These are phyloP conservation scores for Diarsia rubi DNA, from an alignment of 2,888 invertebrate species.

Conservation along the genomic window DNA sequence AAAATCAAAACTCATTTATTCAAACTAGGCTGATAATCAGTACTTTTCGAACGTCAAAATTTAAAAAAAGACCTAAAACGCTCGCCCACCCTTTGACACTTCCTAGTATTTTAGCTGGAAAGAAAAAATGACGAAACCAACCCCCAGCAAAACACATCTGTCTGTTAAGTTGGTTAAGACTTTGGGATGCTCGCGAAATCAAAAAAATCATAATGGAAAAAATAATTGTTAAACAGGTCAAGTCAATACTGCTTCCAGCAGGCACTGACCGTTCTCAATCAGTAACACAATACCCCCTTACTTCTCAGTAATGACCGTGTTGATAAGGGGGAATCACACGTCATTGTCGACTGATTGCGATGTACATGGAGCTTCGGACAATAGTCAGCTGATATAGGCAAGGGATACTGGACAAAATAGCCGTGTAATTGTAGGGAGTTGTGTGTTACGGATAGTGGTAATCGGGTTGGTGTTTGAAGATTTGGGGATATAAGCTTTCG, in stretches of 20 bases:
- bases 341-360: conserved; percentile 29
- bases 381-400: conserved; percentile 28
- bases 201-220: conserved; percentile 2
- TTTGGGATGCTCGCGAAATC: no score
- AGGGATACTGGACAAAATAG: conserved; percentile 18
- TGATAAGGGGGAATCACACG: conserved; percentile 26
- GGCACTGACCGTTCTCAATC: conserved; percentile 36
- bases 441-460: not conserved
- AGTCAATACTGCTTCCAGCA: conserved; percentile 5
- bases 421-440: conserved; percentile 8
- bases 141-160: no score
- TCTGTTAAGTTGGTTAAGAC: no score
- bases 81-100: no score
- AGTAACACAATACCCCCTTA: conserved; percentile 35
- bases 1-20: no score
- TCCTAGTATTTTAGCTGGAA: no score
- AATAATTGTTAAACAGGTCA: conserved; percentile 14
- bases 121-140: no score
- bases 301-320: conserved; percentile 25
- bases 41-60: no score
- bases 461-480: not conserved
- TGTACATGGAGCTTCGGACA: conserved; percentile 18
- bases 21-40: no score
- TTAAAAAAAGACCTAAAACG: no score
- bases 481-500: no score